A percentile compares a stretch with the other conserved stretches of the same genome.
phyloP scores from a whole-genome alignment of 2,888 invertebrate genomes.

The Melinaea marsaeus region DNA sequence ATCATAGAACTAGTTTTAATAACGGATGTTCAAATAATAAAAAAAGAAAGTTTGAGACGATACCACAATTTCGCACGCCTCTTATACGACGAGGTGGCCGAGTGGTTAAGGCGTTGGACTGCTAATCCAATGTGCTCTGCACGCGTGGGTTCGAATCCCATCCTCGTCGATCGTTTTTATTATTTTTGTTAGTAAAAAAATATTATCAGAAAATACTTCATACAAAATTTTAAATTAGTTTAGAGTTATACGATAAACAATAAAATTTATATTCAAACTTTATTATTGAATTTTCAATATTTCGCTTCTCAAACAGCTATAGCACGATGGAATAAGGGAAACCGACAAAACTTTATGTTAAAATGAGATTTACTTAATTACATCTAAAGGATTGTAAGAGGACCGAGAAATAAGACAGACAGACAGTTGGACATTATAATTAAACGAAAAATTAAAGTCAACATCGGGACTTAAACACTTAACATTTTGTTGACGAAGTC shows the following conservation, averaged over 20 bases:
- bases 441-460: neutral
- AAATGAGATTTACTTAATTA: neutral
- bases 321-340: neutral
- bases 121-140: conserved; percentile 80
- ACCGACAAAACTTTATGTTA: conserved; percentile 23
- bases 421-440: neutral
- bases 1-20: neutral
- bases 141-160: conserved; percentile 91
- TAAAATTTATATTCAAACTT: too few species aligned
- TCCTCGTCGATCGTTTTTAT: conserved; percentile 78
- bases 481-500: neutral
- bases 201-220: too few species aligned
- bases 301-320: neutral
- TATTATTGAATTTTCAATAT: neutral
- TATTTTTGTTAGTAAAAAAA: neutral
- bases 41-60: conserved; percentile 7
- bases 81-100: conserved; percentile 39
- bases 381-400: neutral
- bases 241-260: too few species aligned
- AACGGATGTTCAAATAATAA: neutral
- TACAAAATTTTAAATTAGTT: too few species aligned
- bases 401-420: neutral
- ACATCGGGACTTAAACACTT: conserved; percentile 3
- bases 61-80: conserved; percentile 10
- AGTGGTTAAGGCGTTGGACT: conserved; percentile 45